Evolutionary conservation across 2,797 vertebrate genomes (phyloP), one percentile per base, ranked within the genome.

Genomic region (Darevskia nairensis): DNA sequence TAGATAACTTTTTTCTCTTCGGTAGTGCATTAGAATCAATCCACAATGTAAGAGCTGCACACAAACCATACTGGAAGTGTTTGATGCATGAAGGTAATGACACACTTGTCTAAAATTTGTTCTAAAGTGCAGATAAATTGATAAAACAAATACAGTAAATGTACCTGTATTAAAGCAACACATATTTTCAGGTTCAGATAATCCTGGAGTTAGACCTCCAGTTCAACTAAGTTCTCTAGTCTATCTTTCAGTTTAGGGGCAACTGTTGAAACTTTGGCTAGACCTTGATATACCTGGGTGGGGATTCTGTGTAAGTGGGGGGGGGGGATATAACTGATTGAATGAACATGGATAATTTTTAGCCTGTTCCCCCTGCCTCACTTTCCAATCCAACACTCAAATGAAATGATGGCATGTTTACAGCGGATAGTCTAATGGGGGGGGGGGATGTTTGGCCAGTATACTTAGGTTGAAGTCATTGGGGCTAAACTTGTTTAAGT

Each of bases 1-100:
- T 35, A 35, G 35, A 35, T 35, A 35, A 35, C 35, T 2, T 35
- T 35, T 35, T 35, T 15, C 15, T 91, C 88, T 91, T 84, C 89
- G 88, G 19, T 92, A 99, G 98, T 94, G 97, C 98, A 1, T 87
- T 98, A 32, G 98, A 99, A 95, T 98, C 98, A 72, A 97, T 99
- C 90, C 98, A 98, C 87, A 97, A 98, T 91, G 98, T 97, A 78
- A 97, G 97, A 94, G 97, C 96, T 35, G 97, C 95, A 80, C 99
- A 99, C 87, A 97, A 94, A 80, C 96, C 90, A n/a, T 96, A 98
- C 95, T 99, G 99, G 99, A 96, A 93, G 80, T 98, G 97, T 94
- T 95, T 99, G 90, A 96, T 90, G 77, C 95, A 97, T 89, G 96
- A 97, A 96, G 98, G 99, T 99, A 97, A 90, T 76, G 85, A 7